phyloP scores from a whole-genome alignment of 2,888 invertebrate species.

The Orgyia antiqua region DNA sequence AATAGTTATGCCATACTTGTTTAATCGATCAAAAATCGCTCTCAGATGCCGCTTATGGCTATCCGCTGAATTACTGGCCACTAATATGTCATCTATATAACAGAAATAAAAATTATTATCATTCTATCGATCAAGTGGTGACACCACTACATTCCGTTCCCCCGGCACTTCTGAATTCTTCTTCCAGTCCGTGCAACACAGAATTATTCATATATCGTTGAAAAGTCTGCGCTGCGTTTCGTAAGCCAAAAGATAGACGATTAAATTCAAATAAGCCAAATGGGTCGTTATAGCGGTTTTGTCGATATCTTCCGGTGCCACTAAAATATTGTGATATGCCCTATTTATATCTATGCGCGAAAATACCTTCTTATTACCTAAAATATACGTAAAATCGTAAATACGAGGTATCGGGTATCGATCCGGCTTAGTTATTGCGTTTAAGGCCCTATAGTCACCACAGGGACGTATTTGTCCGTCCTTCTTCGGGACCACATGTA shows the following conservation, averaged over 20 bases:
- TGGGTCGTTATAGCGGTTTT: constrained; percentile 8
- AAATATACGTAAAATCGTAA: constrained; percentile 5
- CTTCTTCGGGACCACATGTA: constrained; percentile 18
- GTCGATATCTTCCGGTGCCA: constrained; percentile 3
- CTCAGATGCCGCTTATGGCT: too few species aligned
- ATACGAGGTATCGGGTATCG: constrained; percentile 2
- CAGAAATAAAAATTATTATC: neutral
- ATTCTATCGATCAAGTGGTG: too few species aligned
- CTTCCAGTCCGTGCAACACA: too few species aligned
- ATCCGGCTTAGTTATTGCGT: constrained; percentile 34
- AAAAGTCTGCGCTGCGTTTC: too few species aligned
- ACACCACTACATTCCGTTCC: too few species aligned
- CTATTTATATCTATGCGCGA: too few species aligned
- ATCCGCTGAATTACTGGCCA: too few species aligned
- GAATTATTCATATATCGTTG: too few species aligned
- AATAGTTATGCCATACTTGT: too few species aligned
- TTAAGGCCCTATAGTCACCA: constrained; percentile 45
- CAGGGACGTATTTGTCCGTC: constrained; percentile 27
- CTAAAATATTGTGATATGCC: neutral
- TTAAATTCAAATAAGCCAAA: constrained; percentile 6
- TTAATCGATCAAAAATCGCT: too few species aligned
- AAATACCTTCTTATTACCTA: too few species aligned
- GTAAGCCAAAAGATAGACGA: constrained; percentile 4
- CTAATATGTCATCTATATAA: neutral
- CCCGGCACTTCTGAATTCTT: too few species aligned